Evolutionary conservation across 1,140 invertebrate genomes (phyloP), one percentile per base, ranked within the genome.

Genomic region (Ooceraea biroi): DNA sequence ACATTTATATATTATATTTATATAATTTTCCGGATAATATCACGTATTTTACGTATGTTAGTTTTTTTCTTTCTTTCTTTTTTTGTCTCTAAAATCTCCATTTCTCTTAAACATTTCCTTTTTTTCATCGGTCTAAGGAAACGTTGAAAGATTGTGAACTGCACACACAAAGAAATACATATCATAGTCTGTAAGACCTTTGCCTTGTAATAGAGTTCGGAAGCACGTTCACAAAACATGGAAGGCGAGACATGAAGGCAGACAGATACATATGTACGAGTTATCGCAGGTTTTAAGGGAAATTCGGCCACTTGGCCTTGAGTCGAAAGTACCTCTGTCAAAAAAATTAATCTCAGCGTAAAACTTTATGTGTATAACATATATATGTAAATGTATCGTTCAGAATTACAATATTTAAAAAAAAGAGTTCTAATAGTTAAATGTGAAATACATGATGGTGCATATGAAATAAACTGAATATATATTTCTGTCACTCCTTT

Each of bases 241-340:
- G 65, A n/a, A 25, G 71, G 72, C 44, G 14, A n/a, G n/a, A n/a
- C n/a, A n/a, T n/a, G 66, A 58, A 25, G 55, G 78, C 58, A 27
- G 17, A 60, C 48, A 77, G 48, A 61, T 27, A 22, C 55, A 68
- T 71, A 90, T 78, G 83, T 83, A 83, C 76, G 80, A 83, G 44
- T 44, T 77, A 78, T 74, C 46, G 58, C 73, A 61, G 74, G 63
- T 44, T 44, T 71, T 50, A 61, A 58, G 61, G 44, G 65, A 83
- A 66, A 48, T 86, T 82, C 19, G 82, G 88, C 89, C 89, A n/a
- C 44, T 82, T 78, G 3, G 87, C 85, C 82, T 82, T 72, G 87
- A 91, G 90, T 91, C 90, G 77, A 91, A 90, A 90, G 90, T 91
- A 91, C 90, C 90, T 91, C 82, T 87, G 52, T 76, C 74, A 72